Percentiles rank a stretch among this genome's conserved stretches.
These are phyloP conservation scores for Hololepta plana DNA, from an alignment of 2,888 invertebrate genomes.

Conservation along the genomic window DNA sequence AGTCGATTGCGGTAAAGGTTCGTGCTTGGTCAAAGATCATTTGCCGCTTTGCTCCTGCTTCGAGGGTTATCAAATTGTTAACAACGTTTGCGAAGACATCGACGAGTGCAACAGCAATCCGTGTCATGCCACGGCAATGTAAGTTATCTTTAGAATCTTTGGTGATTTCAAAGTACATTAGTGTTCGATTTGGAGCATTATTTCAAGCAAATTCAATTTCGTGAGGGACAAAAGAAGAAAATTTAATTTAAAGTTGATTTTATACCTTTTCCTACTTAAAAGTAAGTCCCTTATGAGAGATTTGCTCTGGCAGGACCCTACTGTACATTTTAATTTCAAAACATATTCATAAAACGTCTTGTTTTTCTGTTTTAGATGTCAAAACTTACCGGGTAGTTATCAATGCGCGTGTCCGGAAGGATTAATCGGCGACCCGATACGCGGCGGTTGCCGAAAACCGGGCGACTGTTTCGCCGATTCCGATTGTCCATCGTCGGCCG, in stretches of 20 bases:
- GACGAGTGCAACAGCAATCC: conserved; percentile 64
- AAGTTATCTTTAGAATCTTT: conserved; percentile 13
- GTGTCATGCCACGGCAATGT: conserved; percentile 58
- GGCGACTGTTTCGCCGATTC: conserved; percentile 65
- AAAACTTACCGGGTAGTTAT: conserved; percentile 62
- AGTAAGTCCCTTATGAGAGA: too few relatives aligned
- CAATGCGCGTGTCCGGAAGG: conserved; percentile 61
- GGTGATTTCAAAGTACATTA: neutral
- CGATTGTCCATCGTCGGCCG: conserved; percentile 62
- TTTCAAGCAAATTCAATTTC: conserved; percentile 2
- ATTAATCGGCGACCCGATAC: conserved; percentile 57
- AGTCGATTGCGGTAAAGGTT: conserved; percentile 62
- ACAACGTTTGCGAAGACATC: conserved; percentile 56
- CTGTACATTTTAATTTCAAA: conserved; percentile 5
- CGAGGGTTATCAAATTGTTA: conserved; percentile 48
- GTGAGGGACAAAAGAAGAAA: conserved; percentile 5
- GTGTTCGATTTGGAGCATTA: too few relatives aligned
- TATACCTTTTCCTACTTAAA: too few relatives aligned
- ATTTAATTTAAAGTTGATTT: conserved; percentile 3
- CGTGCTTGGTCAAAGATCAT: conserved; percentile 56
- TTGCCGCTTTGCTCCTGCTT: conserved; percentile 55
- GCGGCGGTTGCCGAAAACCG: conserved; percentile 59
- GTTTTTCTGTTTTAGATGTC: conserved; percentile 32
- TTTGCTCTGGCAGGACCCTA: too few relatives aligned
- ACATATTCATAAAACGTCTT: conserved; percentile 1